Conservation (phyloP, 2,888 invertebrate species). For the Polyommatus iphigenia region DNA sequence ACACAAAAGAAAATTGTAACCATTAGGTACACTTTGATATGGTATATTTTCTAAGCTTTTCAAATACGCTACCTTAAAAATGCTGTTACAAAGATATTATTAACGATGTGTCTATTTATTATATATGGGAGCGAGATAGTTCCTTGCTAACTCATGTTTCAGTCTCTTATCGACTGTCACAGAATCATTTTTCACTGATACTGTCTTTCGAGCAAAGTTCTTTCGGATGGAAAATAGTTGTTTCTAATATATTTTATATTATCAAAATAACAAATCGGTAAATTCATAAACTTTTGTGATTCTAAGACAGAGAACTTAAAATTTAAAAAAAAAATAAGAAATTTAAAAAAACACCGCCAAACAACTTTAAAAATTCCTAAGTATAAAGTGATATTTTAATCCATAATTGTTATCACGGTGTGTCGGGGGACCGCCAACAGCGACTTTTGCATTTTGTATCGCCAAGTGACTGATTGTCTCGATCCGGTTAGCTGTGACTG, state of each 20-base stretch:
- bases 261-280: not conserved
- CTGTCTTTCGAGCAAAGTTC: slow-evolving; percentile 35
- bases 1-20: not conserved
- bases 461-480: too few species aligned
- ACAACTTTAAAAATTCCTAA: too few species aligned
- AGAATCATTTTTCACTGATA: slow-evolving; percentile 38
- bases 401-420: too few species aligned
- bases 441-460: too few species aligned
- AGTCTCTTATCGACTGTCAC: slow-evolving; percentile 35
- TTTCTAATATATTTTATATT: slow-evolving; percentile 2
- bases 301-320: not conserved
- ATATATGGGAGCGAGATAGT: slow-evolving; percentile 29
- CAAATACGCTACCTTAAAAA: not conserved
- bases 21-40: not conserved
- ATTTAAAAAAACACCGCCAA: too few species aligned
- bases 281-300: not conserved
- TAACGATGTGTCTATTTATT: slow-evolving; percentile 30
- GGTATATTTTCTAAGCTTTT: not conserved
- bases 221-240: slow-evolving; percentile 33
- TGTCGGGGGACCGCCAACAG: too few species aligned
- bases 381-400: too few species aligned
- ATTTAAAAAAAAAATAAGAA: too few species aligned
- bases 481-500: too few species aligned
- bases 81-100: slow-evolving; percentile 25
- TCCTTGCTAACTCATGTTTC: slow-evolving; percentile 31